Percentiles rank a stretch among this genome's conserved stretches.
phyloP scores from a whole-genome alignment of 2,113 vertebrate genomes.

The Aplodontia rufa region DNA sequence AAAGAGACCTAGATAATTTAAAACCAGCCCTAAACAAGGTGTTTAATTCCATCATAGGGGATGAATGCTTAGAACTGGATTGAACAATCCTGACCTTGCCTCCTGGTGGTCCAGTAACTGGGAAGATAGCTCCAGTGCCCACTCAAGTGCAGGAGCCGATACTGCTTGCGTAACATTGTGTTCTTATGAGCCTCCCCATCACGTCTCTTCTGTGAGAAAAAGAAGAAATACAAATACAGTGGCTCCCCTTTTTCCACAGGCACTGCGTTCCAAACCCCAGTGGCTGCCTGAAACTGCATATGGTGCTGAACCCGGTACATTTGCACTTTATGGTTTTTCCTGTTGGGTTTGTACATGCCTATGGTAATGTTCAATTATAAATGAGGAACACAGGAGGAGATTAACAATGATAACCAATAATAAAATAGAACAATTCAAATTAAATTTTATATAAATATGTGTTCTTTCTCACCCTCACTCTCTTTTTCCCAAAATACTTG shows the following conservation, averaged over 20 bases:
- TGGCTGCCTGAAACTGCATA: neutral
- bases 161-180: accelerated
- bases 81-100: neutral
- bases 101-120: accelerated
- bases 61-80: neutral
- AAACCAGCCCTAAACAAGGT: neutral
- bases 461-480: neutral
- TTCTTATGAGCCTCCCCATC: neutral
- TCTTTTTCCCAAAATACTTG: neutral
- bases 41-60: neutral
- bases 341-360: neutral
- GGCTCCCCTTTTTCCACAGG: neutral
- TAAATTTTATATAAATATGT: neutral
- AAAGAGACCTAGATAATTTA: neutral
- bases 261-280: neutral
- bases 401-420: neutral
- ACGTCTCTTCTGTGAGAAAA: neutral
- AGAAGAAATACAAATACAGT: neutral
- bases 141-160: accelerated
- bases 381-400: neutral
- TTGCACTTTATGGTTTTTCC: neutral
- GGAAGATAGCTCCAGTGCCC: accelerated
- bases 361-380: neutral
- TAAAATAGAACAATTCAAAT: neutral
- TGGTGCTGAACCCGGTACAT: too few relatives aligned